A percentile compares a stretch with the other conserved stretches of the same genome.
These are phyloP conservation scores for Lasioglossum albipes DNA, from an alignment of 1,140 invertebrate genomes.

Conservation along the genomic window DNA sequence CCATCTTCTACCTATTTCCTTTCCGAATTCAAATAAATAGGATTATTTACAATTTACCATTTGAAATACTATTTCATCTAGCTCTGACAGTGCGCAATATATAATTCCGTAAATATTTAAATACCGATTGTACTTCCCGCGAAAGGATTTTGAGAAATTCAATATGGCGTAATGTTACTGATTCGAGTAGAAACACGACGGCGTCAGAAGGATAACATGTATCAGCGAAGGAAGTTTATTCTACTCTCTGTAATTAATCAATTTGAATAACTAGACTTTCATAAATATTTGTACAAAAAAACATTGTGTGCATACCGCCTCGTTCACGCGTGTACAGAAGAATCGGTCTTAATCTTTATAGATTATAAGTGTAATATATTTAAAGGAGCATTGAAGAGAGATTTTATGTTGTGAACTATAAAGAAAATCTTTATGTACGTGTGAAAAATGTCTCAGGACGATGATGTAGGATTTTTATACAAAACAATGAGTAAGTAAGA, in stretches of 20 bases:
- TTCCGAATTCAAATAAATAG: too few species aligned
- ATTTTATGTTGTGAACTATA: neutral
- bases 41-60: too few species aligned
- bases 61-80: too few species aligned
- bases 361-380: constrained; percentile 5
- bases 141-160: constrained; percentile 53
- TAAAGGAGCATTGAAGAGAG: neutral
- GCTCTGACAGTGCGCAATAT: neutral
- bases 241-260: neutral
- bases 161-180: constrained; percentile 56
- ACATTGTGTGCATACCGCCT: neutral
- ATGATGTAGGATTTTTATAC: constrained; percentile 79
- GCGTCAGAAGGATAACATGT: constrained; percentile 49
- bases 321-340: neutral
- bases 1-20: too few species aligned
- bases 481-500: constrained; percentile 79
- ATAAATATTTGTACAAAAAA: constrained; percentile 1
- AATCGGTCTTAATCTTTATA: constrained; percentile 5
- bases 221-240: constrained; percentile 26
- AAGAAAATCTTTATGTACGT: neutral
- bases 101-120: constrained; percentile 29
- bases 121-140: constrained; percentile 57
- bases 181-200: constrained; percentile 29
- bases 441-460: constrained; percentile 76
- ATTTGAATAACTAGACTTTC: neutral